These are phyloP conservation scores for Pyrgilauda ruficollis DNA, from an alignment of 2,113 vertebrate species.

Conservation along the genomic window DNA sequence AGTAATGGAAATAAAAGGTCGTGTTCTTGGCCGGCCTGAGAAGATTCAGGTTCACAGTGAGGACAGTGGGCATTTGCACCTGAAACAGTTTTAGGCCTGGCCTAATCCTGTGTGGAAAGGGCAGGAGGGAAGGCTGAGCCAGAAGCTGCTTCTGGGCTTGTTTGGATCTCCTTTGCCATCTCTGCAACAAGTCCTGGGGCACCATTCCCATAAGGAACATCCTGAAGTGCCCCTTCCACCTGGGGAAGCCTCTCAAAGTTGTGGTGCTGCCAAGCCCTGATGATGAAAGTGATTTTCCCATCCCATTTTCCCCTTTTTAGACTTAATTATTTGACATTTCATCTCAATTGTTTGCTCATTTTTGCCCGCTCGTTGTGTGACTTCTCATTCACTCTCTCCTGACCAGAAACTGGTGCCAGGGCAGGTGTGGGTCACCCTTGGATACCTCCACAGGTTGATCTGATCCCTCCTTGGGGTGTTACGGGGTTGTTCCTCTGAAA, in stretches of 20 bases:
- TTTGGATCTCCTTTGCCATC: background rate
- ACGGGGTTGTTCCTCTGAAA: background rate
- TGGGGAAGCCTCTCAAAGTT: rapidly evolving
- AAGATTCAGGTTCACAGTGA: background rate
- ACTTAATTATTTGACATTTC: background rate
- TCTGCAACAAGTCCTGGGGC: rapidly evolving
- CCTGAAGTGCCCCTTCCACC: rapidly evolving
- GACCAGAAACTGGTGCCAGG: background rate
- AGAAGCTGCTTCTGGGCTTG: background rate
- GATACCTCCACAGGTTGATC: background rate
- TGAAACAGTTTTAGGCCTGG: background rate
- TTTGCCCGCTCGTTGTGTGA: background rate
- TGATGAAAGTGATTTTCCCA: background rate
- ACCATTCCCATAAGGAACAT: background rate
- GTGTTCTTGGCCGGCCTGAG: background rate
- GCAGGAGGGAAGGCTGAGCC: background rate
- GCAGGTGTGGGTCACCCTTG: background rate
- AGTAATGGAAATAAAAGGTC: background rate
- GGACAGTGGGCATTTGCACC: background rate
- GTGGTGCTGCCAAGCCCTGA: background rate
- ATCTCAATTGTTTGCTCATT: background rate
- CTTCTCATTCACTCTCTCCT: background rate
- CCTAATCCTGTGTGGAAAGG: background rate
- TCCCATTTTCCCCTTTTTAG: rapidly evolving
- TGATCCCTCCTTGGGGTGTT: background rate